Conservation (phyloP, 1,140 invertebrate genomes). For the Drosophila tsacasi region DNA sequence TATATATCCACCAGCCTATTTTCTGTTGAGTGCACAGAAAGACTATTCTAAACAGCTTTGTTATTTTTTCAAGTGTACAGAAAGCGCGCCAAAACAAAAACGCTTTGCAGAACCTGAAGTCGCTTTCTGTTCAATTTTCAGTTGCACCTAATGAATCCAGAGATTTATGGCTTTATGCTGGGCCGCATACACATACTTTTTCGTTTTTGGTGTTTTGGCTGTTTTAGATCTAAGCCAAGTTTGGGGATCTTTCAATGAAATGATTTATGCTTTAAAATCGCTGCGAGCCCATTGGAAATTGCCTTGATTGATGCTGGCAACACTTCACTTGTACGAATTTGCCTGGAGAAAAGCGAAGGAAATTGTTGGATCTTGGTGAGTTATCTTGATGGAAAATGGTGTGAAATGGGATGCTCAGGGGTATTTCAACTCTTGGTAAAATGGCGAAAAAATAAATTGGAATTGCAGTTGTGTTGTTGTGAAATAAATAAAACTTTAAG, state of each 20-base stretch:
- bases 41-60: too few relatives aligned
- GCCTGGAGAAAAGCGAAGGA: slow-evolving; percentile 23
- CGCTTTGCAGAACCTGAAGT: slow-evolving; percentile 35
- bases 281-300: slow-evolving; percentile 61
- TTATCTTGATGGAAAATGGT: slow-evolving; percentile 41
- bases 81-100: slow-evolving; percentile 72
- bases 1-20: too few relatives aligned
- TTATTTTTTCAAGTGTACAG: too few relatives aligned
- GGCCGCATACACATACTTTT: slow-evolving; percentile 12
- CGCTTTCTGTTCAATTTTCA: slow-evolving; percentile 57
- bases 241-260: slow-evolving; percentile 47
- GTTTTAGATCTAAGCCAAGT: slow-evolving; percentile 69
- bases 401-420: slow-evolving; percentile 11
- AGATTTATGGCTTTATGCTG: slow-evolving; percentile 68
- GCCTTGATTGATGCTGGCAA: slow-evolving; percentile 68
- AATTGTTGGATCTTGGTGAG: slow-evolving; percentile 4
- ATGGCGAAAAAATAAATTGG: too few relatives aligned
- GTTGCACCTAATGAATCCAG: slow-evolving; percentile 72
- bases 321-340: slow-evolving; percentile 15
- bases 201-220: slow-evolving; percentile 39
- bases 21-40: too few relatives aligned
- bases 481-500: background rate
- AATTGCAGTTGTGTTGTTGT: background rate
- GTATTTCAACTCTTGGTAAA: background rate
- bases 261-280: slow-evolving; percentile 70